Evolutionary conservation across 2,113 vertebrate genomes (phyloP).

Genomic region (Colinus virginianus): DNA sequence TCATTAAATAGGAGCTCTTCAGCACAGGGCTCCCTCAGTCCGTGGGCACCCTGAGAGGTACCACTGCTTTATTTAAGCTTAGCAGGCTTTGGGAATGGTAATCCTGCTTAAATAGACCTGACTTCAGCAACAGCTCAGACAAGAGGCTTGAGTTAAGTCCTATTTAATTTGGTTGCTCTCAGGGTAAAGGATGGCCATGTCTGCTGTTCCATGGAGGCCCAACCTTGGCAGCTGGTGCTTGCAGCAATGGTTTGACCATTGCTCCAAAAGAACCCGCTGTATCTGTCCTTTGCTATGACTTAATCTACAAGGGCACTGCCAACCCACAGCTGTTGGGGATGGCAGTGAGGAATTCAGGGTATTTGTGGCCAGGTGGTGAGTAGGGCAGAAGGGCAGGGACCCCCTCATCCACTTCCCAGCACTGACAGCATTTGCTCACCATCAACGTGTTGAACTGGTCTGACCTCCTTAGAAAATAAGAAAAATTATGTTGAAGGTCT

Average conservation of each 20-base stretch:
- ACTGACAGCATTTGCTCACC: background rate
- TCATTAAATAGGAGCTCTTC: slow-evolving; percentile 55
- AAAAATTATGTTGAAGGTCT: background rate
- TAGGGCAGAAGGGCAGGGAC: background rate
- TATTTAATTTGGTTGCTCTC: accelerated
- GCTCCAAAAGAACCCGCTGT: background rate
- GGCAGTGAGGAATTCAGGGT: background rate
- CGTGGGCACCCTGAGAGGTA: background rate
- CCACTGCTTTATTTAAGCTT: slow-evolving; percentile 58
- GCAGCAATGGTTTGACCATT: accelerated
- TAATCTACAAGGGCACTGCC: background rate
- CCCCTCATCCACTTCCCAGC: background rate
- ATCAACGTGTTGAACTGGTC: background rate
- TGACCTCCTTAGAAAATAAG: background rate
- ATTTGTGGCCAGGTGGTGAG: background rate
- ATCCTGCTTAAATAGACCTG: slow-evolving; percentile 16
- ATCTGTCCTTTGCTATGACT: background rate
- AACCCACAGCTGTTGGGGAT: accelerated
- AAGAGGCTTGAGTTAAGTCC: background rate
- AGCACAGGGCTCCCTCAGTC: background rate
- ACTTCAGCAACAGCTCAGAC: background rate
- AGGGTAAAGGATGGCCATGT: background rate
- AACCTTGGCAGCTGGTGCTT: background rate
- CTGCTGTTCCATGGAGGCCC: background rate
- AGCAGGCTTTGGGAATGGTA: slow-evolving; percentile 28